Evolutionary conservation across 2,113 vertebrate genomes (phyloP).

Genomic region (Pterocles orientalis): DNA sequence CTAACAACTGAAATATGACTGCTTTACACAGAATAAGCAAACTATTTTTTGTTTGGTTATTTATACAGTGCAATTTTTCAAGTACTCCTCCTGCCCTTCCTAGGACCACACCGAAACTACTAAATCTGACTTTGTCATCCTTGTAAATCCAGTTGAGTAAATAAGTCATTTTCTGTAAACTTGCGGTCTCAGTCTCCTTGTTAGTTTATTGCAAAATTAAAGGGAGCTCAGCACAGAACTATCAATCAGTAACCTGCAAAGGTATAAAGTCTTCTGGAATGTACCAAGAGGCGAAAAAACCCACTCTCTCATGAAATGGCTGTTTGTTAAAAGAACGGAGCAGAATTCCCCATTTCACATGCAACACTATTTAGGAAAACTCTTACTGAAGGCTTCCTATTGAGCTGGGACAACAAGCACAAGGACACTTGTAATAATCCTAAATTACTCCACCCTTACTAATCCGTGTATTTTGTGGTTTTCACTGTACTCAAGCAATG

Average conservation of each 20-base stretch:
- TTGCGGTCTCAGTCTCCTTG: slow-evolving; percentile 75
- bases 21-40: slow-evolving; percentile 34
- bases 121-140: slow-evolving; percentile 68
- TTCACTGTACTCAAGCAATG: slow-evolving; percentile 32
- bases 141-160: slow-evolving; percentile 73
- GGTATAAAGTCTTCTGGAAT: slow-evolving; percentile 73
- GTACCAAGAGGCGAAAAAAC: slow-evolving; percentile 19
- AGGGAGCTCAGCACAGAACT: slow-evolving; percentile 68
- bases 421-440: slow-evolving; percentile 56
- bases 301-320: slow-evolving; percentile 54
- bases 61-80: slow-evolving; percentile 57
- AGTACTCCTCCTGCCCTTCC: slow-evolving; percentile 57
- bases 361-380: slow-evolving; percentile 66
- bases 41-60: slow-evolving; percentile 62
- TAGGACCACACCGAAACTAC: slow-evolving; percentile 73
- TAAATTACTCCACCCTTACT: slow-evolving; percentile 36
- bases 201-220: slow-evolving; percentile 84
- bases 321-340: slow-evolving; percentile 60
- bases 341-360: slow-evolving; percentile 26
- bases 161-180: slow-evolving; percentile 77
- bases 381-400: slow-evolving; percentile 74
- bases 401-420: slow-evolving; percentile 48
- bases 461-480: slow-evolving; percentile 48
- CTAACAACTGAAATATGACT: background rate
- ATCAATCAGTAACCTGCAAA: slow-evolving; percentile 78